A percentile compares a stretch with the other conserved stretches of the same genome.
Evolutionary conservation across 2,113 vertebrate genomes (phyloP).

Genomic region (Falco punctatus): DNA sequence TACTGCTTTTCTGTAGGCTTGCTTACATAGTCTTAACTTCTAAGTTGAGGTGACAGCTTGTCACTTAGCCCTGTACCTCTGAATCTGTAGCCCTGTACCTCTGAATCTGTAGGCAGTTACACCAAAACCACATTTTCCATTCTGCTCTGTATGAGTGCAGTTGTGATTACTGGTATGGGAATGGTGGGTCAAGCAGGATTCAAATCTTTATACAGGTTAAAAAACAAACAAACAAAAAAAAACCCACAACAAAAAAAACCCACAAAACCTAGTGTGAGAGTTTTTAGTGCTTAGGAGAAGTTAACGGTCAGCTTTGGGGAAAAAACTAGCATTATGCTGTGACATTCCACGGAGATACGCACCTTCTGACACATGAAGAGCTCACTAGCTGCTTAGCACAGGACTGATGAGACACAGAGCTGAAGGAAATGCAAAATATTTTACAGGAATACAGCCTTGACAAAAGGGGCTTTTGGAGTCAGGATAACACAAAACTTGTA

Average conservation of each 20-base stretch:
- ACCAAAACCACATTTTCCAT: background rate
- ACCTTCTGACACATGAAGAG: background rate
- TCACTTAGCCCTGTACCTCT: background rate
- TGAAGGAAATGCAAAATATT: background rate
- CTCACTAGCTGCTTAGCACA: background rate
- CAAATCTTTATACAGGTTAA: background rate
- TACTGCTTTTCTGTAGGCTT: background rate
- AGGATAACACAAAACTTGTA: background rate
- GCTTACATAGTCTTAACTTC: background rate
- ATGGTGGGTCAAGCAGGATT: background rate
- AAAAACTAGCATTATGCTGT: background rate
- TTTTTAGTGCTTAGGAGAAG: background rate
- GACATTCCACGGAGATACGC: background rate
- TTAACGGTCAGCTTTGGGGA: background rate
- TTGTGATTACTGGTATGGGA: background rate
- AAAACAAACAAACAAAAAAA: background rate
- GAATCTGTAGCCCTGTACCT: background rate
- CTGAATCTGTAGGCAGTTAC: background rate
- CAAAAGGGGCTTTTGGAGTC: background rate
- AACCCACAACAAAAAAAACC: too few species aligned
- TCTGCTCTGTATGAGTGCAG: background rate
- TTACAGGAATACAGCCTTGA: background rate
- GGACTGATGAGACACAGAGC: background rate
- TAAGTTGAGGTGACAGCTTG: background rate
- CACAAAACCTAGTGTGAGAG: background rate